Conservation (phyloP, 1,140 invertebrate species). For the Apis dorsata region DNA sequence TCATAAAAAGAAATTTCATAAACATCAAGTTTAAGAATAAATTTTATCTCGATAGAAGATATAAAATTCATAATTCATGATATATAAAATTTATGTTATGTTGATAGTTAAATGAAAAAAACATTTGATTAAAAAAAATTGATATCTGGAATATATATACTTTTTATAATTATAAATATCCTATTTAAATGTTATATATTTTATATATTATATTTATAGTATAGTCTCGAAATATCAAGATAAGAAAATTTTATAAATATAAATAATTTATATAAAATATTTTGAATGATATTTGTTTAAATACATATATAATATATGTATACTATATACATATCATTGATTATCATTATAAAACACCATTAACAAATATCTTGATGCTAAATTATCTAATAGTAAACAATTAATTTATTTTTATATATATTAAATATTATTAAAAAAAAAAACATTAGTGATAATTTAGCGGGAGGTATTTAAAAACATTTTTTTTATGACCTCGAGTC, state of each 20-base stretch:
- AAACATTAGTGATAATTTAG: background rate
- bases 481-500: conserved; percentile 23
- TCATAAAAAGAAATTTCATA: background rate
- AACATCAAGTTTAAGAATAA: background rate
- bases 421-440: background rate
- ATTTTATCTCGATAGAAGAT: background rate
- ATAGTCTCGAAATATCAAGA: background rate
- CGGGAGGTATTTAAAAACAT: background rate
- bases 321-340: background rate
- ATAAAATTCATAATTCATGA: background rate
- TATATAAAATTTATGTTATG: background rate
- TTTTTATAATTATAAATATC: too few species aligned
- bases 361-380: background rate
- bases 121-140: too few species aligned
- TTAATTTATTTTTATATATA: background rate
- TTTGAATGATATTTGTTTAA: background rate
- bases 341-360: background rate
- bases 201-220: too few species aligned
- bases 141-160: too few species aligned
- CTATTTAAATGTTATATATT: too few species aligned
- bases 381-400: background rate
- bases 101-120: too few species aligned
- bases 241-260: background rate
- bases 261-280: background rate
- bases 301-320: background rate